These are phyloP conservation scores for Colinus virginianus DNA, from an alignment of 2,113 vertebrate species.

Conservation along the genomic window DNA sequence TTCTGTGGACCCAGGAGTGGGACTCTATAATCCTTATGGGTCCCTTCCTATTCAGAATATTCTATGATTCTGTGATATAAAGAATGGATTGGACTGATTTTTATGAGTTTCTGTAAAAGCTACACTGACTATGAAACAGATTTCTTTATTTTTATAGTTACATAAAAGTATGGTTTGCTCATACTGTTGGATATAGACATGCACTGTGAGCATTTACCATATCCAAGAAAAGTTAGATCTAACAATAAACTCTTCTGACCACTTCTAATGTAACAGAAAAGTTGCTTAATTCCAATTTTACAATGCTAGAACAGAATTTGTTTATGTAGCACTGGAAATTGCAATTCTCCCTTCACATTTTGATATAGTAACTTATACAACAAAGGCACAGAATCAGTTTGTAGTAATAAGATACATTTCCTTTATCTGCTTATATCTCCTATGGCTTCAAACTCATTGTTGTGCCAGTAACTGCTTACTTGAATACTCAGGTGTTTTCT, in stretches of 20 bases:
- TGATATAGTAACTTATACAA: background rate
- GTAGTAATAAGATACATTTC: background rate
- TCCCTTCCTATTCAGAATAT: too few species aligned
- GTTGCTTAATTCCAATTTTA: background rate
- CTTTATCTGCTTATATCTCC: background rate
- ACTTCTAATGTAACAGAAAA: background rate
- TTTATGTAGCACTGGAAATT: background rate
- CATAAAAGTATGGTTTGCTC: background rate
- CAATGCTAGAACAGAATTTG: background rate
- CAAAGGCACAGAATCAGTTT: background rate
- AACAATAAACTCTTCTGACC: background rate
- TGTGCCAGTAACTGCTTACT: background rate
- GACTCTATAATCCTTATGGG: too few species aligned
- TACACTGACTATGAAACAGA: background rate
- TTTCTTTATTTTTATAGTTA: background rate
- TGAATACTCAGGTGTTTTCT: background rate
- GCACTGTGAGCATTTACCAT: background rate
- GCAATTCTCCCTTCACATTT: background rate
- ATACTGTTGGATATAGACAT: constrained; percentile 6
- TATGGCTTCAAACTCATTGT: background rate
- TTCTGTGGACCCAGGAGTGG: too few species aligned
- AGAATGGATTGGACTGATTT: background rate
- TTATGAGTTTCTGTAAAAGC: background rate
- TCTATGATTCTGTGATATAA: background rate
- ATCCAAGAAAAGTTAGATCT: background rate